Evolutionary conservation across 1,140 invertebrate genomes (phyloP).

Genomic region (Drosophila oshimai): DNA sequence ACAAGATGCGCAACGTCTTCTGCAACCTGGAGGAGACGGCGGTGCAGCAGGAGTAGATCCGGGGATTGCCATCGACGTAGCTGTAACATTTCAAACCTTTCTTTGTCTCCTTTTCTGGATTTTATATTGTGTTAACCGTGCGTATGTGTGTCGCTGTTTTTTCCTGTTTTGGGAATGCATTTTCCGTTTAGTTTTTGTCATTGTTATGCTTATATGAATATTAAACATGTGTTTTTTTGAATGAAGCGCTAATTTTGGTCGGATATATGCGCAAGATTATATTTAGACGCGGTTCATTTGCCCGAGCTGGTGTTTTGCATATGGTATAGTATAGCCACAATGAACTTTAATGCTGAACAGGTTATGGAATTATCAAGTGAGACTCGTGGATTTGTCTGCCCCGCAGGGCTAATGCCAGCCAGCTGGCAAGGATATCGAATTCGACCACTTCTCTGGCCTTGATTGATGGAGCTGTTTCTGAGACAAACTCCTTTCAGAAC

Average conservation of each 20-base stretch:
- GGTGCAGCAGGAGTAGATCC: conserved; percentile 64
- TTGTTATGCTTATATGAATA: conserved; percentile 64
- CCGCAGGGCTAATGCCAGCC: neutral
- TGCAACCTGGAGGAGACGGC: conserved; percentile 71
- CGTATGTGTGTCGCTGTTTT: conserved; percentile 49
- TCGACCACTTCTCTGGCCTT: conserved; percentile 12
- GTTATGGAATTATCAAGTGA: conserved; percentile 11
- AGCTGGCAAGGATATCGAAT: conserved; percentile 27
- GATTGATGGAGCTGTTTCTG: conserved; percentile 5
- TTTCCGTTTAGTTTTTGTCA: conserved; percentile 50
- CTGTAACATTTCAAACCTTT: conserved; percentile 21
- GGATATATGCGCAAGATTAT: conserved; percentile 13
- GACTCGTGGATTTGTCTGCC: neutral
- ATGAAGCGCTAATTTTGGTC: conserved; percentile 25
- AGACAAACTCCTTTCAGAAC: conserved; percentile 54
- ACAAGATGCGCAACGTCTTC: conserved; percentile 80
- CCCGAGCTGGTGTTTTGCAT: conserved; percentile 29
- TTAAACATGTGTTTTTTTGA: conserved; percentile 42
- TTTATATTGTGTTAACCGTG: conserved; percentile 53
- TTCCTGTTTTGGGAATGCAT: conserved; percentile 47
- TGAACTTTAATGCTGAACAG: conserved; percentile 33
- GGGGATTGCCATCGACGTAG: conserved; percentile 59
- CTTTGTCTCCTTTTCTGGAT: conserved; percentile 8
- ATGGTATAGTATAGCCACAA: conserved; percentile 15
- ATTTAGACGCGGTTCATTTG: conserved; percentile 37